These are phyloP conservation scores for Xestoiulus laeticollis DNA, from an alignment of 2,888 invertebrate species.

Conservation along the genomic window DNA sequence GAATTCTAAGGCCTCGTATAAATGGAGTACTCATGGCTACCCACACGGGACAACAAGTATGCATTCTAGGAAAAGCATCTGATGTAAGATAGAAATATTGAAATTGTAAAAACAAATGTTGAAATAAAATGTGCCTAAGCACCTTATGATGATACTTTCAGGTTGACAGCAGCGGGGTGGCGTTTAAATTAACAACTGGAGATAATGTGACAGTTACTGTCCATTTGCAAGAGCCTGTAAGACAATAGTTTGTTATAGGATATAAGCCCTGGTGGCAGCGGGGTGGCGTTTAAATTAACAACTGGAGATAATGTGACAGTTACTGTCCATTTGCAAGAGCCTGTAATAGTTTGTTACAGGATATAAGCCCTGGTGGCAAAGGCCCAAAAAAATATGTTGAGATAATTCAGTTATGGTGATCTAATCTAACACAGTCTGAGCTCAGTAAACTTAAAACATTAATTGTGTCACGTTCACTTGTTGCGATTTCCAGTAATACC, in stretches of 20 bases:
- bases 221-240: conserved; percentile 52
- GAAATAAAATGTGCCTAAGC: background rate
- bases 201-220: conserved; percentile 49
- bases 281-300: conserved; percentile 54
- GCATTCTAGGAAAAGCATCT: conserved; percentile 47
- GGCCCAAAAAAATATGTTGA: too few species aligned
- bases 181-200: conserved; percentile 53
- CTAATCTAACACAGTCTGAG: too few species aligned
- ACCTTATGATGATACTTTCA: background rate
- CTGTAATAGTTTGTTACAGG: conserved; percentile 47
- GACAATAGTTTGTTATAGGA: background rate
- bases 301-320: conserved; percentile 50
- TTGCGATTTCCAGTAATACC: too few species aligned
- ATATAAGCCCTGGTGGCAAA: too few species aligned
- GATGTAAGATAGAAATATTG: conserved; percentile 45
- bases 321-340: conserved; percentile 49
- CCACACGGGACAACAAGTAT: conserved; percentile 32
- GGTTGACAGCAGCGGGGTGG: conserved; percentile 50
- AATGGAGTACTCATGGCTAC: conserved; percentile 45
- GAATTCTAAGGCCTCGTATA: conserved; percentile 27
- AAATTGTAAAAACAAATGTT: background rate
- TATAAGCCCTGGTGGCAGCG: conserved; percentile 35
- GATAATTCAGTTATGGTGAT: too few species aligned
- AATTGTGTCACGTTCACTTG: too few species aligned
- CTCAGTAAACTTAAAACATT: too few species aligned